Conservation (phyloP, 2,888 invertebrate species). For the Sesamia inferens region DNA sequence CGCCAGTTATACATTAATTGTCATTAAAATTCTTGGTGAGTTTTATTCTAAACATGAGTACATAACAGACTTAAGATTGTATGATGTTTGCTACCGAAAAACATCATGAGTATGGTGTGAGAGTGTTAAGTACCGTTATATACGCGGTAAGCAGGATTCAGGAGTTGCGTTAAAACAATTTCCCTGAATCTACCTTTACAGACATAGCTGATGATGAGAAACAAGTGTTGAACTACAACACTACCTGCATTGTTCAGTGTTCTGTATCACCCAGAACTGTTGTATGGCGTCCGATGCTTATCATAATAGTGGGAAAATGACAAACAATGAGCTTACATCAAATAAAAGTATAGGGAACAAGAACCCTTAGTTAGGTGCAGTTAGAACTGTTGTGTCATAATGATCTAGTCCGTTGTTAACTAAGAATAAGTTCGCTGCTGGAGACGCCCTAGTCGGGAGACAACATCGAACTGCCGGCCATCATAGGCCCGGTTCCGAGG, state of each 20-base stretch:
- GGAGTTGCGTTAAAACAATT: neutral
- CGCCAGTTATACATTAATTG: neutral
- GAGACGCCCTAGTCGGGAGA: no score
- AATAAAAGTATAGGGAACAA: conserved; percentile 31
- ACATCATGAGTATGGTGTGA: neutral
- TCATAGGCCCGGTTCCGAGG: no score
- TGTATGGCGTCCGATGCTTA: conserved; percentile 37
- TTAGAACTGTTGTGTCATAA: conserved; percentile 23
- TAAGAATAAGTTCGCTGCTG: neutral
- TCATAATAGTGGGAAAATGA: conserved; percentile 48
- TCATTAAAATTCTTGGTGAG: neutral
- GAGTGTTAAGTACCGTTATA: neutral
- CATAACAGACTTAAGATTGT: neutral
- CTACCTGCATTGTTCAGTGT: conserved; percentile 28
- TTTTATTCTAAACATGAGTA: neutral
- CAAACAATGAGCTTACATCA: conserved; percentile 52
- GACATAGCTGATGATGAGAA: conserved; percentile 27
- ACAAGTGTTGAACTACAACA: conserved; percentile 21
- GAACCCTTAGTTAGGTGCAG: conserved; percentile 28
- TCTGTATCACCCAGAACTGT: conserved; percentile 17
- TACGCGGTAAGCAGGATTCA: neutral
- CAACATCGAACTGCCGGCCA: no score
- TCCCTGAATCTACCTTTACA: conserved; percentile 9
- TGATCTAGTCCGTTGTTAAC: neutral
- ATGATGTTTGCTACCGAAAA: neutral